Evolutionary conservation across 2,888 invertebrate genomes (phyloP).

Genomic region (Panopea generosa): DNA sequence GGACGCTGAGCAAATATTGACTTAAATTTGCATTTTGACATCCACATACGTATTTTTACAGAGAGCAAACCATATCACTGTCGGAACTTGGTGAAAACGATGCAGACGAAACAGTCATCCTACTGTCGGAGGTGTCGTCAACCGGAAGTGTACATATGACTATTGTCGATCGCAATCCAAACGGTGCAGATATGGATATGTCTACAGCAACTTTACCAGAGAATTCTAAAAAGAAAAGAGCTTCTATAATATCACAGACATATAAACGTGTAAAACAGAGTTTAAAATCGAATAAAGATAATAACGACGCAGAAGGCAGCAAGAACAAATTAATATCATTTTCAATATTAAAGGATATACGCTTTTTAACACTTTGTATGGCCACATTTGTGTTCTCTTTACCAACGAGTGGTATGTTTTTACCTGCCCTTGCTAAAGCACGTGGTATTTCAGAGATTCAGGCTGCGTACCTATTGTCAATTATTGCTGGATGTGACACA

Average conservation of each 20-base stretch:
- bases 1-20: no score
- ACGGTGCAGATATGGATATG: no score
- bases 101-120: neutral
- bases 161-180: neutral
- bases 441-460: conserved; percentile 65
- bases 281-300: neutral
- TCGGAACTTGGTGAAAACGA: neutral
- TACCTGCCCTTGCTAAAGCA: conserved; percentile 72
- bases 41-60: no score
- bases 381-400: conserved; percentile 61
- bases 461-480: conserved; percentile 69
- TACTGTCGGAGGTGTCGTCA: conserved; percentile 21
- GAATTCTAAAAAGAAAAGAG: neutral
- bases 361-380: conserved; percentile 61
- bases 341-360: conserved; percentile 63
- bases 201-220: neutral
- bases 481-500: conserved; percentile 70
- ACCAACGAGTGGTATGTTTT: conserved; percentile 67
- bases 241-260: neutral
- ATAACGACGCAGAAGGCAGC: neutral
- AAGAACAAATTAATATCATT: conserved; percentile 44
- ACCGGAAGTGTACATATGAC: conserved; percentile 43
- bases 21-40: no score
- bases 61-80: no score
- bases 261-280: neutral